Base-by-base conservation (phyloP, 2,888 invertebrate species). In the Micoletzkya japonica region DNA sequence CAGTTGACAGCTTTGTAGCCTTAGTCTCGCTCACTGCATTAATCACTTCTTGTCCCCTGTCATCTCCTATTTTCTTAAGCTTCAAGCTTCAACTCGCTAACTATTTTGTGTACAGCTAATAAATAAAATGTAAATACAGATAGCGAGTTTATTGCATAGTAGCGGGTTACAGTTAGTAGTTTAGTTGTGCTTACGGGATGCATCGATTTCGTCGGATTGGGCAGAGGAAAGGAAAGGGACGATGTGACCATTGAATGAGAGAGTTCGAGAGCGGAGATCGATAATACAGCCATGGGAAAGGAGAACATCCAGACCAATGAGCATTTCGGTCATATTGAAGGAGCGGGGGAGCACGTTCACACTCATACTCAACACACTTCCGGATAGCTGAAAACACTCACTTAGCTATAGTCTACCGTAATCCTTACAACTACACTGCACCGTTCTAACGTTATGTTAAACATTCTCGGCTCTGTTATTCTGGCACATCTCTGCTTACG, bases 91-190 rank as follows among this genome's bases (percentile, higher is more conserved):
- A 60, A 44, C 39, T 36, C 24, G 32, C 24, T 63, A 50, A 63
- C 63, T 50, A 63, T 63, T 50, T 17, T 63, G 49, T 63, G 50
- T 50, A 24, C 44, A 59, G 36, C 50, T 61, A 61, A 61, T 61
- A 61, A 34, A 58, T 34, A n/a, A n/a, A n/a, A n/a, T n/a, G n/a
- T n/a, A n/a, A n/a, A n/a, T n/a, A n/a, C n/a, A n/a, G n/a, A n/a
- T n/a, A n/a, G n/a, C n/a, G n/a, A n/a, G n/a, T n/a, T n/a, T n/a
- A n/a, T n/a, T n/a, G 26, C 34, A 58, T 4, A 2, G 17, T 4
- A 28, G n/a, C 37, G 26, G n/a, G 26, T 32, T 14, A 24, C 24
- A 50, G 20, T 49, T 24, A 49, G 30, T 14, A 24, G 36, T 63
- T 50, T 20, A 63, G 54, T 54, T 26, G n/a, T 50, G 49, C 24